Evolutionary conservation across 2,888 invertebrate species (phyloP), one percentile per base, ranked within the genome.

Genomic region (Heliconius ethilla): DNA sequence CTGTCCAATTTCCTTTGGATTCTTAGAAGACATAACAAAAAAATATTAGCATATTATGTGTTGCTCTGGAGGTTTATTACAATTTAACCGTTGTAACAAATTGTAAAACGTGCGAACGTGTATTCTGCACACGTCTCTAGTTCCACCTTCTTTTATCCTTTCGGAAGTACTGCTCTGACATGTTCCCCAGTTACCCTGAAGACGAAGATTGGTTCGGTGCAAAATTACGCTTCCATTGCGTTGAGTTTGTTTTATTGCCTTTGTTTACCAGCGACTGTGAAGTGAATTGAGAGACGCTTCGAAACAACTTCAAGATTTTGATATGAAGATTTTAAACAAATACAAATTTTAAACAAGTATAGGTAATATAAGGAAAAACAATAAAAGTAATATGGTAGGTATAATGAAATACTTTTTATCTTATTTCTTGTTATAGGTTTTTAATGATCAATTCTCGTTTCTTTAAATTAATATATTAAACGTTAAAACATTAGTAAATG

Each of bases 51-150:
- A 76, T 81, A 84, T 85, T 84, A 89, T 90, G 89, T 90, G 90
- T 92, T 91, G 90, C 91, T 88, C 86, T 84, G 88, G 87, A 91
- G 90, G 89, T 92, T 92, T 92, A 92, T 92, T 92, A 92, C 92
- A 92, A 92, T 93, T 92, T 92, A 92, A 92, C 91, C 89, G 89
- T 90, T 91, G 91, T 91, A 90, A 93, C 92, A 92, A 93, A 93
- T 93, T 92, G 92, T 93, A 90, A 92, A 91, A 91, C 89, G 89
- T 87, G 90, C 88, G 86, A 89, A 90, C 88, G 88, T 83, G 89
- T 88, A 93, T 92, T 93, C 92, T 84, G 87, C 85, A 87, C 92
- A 92, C 92, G 92, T 91, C 85, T 86, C 86, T 89, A 89, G 88
- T 91, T 89, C 90, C 86, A 87, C 88, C 85, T 88, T 88, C 89